Percentiles rank a stretch among this genome's conserved stretches.
Conservation (phyloP, 2,797 vertebrate genomes). For the Sciurus vulgaris region DNA sequence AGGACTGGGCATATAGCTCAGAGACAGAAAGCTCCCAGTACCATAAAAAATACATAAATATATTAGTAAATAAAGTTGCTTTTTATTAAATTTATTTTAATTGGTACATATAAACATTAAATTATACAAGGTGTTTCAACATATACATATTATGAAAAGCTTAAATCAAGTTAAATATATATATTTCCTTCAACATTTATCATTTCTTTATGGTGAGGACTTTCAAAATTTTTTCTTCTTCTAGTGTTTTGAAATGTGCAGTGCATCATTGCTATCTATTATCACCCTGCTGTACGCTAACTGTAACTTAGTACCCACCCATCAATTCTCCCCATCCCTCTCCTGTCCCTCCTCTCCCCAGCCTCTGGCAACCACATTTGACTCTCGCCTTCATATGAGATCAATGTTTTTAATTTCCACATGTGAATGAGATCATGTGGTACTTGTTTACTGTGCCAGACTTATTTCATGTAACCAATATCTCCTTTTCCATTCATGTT, state of each 20-base stretch:
- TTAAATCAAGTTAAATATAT: background rate
- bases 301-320: background rate
- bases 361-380: background rate
- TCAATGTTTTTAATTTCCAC: background rate
- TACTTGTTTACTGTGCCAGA: background rate
- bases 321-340: background rate
- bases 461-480: background rate
- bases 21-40: too few relatives aligned
- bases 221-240: background rate
- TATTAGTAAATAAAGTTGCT: too few relatives aligned
- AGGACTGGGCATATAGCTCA: too few relatives aligned
- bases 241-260: background rate
- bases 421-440: background rate
- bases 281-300: background rate
- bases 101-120: background rate
- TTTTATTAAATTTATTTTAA: background rate
- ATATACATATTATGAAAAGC: background rate
- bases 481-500: background rate
- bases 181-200: background rate
- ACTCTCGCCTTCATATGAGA: background rate
- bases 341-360: fast-evolving
- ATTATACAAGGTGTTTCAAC: background rate
- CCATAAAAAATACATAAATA: too few relatives aligned
- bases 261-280: background rate
- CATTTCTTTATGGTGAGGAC: background rate